A percentile compares a stretch with the other conserved stretches of the same genome.
These are phyloP conservation scores for Zosterops borbonicus DNA, from an alignment of 2,113 vertebrate species.

Conservation along the genomic window DNA sequence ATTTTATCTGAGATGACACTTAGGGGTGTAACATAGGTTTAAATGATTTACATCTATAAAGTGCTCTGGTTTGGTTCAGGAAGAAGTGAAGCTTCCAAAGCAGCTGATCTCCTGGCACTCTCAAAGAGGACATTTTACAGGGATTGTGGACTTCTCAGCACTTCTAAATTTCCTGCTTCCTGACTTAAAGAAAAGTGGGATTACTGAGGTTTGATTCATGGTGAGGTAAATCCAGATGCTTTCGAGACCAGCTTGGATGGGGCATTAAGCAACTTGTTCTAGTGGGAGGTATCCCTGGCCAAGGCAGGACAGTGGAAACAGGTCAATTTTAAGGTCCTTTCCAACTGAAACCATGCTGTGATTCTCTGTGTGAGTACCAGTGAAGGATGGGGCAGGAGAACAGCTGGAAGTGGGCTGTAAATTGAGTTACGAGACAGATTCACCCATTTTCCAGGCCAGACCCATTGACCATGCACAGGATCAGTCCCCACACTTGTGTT, in stretches of 20 bases:
- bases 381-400: neutral
- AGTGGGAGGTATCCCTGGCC: neutral
- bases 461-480: neutral
- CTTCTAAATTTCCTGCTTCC: neutral
- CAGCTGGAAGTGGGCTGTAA: neutral
- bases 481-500: neutral
- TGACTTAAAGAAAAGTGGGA: neutral
- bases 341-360: neutral
- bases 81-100: neutral
- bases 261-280: neutral
- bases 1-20: neutral
- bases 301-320: neutral
- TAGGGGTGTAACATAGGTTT: neutral
- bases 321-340: neutral
- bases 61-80: neutral
- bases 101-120: neutral
- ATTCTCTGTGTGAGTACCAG: neutral
- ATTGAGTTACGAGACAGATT: neutral
- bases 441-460: neutral
- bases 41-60: neutral
- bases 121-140: neutral
- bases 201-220: neutral
- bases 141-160: neutral
- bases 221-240: neutral
- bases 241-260: neutral